A percentile compares a stretch with the other conserved stretches of the same genome.
Conservation (phyloP, 2,113 vertebrate species). For the Ranitomeya variabilis region DNA sequence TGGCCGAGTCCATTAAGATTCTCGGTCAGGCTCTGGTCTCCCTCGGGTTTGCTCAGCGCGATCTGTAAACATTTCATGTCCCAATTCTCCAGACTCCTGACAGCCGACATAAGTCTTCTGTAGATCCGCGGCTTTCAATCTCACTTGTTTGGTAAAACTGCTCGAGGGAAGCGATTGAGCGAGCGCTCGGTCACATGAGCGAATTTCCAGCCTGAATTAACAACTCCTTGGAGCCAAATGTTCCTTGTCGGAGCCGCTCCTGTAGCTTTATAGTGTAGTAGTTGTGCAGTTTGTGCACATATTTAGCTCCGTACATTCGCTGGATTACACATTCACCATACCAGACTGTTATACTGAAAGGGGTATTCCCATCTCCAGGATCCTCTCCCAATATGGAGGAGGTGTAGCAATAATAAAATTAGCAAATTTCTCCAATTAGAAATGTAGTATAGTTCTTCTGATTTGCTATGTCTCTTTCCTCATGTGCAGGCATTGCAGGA, state of each 20-base stretch:
- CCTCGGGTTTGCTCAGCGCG: background rate
- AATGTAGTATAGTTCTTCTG: too few relatives aligned
- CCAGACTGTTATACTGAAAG: too few relatives aligned
- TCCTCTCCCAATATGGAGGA: too few relatives aligned
- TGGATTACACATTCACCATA: too few relatives aligned
- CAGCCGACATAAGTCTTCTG: constrained; percentile 4
- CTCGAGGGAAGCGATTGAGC: background rate
- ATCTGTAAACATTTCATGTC: constrained; percentile 12
- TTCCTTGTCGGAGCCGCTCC: background rate
- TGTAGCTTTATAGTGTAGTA: background rate
- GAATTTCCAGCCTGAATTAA: background rate
- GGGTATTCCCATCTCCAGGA: too few relatives aligned
- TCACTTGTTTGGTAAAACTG: background rate
- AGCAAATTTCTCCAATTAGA: too few relatives aligned
- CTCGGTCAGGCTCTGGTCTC: background rate
- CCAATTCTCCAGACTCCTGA: background rate
- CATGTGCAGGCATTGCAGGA: too few relatives aligned
- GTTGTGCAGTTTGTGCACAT: background rate
- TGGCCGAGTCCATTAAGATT: background rate
- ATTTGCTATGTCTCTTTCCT: too few relatives aligned
- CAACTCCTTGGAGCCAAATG: background rate
- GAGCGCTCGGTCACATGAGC: background rate
- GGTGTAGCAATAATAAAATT: too few relatives aligned
- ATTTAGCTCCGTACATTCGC: background rate
- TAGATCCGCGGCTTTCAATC: background rate